Evolutionary conservation across 2,113 vertebrate genomes (phyloP), one percentile per base, ranked within the genome.

Genomic region (Tinamus guttatus): DNA sequence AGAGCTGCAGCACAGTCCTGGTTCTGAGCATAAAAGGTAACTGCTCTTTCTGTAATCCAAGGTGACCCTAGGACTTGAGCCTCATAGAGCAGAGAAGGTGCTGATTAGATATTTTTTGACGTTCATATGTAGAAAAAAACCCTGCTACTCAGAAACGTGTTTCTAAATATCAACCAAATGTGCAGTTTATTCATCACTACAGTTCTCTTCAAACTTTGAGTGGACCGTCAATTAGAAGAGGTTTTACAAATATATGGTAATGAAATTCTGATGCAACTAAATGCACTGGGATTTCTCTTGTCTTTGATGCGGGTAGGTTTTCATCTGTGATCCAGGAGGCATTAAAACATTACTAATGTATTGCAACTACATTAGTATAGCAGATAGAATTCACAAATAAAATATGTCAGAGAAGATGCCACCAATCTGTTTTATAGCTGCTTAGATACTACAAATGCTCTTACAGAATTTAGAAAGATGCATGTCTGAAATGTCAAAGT

Each of bases 401-500:
- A 86, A 84, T 54, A 59, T 78, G 69, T 84, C 56, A 89, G 51
- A 89, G 81, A 28, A 81, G 69, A 91, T 81, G 87, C 62, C 65
- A 89, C 89, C 74, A 68, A 89, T 94, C 58, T 76, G 58, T 87
- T 96, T 87, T 79, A 95, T 89, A 78, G 56, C 62, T 89, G 65
- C 64, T 95, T 78, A 85, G 78, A 79, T 91, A 51, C 16, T 68
- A 89, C 87, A 92, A 81, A 92, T 75, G 24, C 74, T 93, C 32
- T 56, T 71, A 64, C 21, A 84, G 47, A 96, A 92, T 84, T 86
- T 81, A 84, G 84, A 91, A 89, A 69, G 65, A 79, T 51, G 34
- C 15, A 75, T 75, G 65, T 96, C 95, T 78, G 81, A 94, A 93
- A 95, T 89, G 81, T 63, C 81, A 84, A 84, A 92, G 58, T 73